Conservation (phyloP, 1,140 invertebrate species). For the Orchestia grillus region DNA sequence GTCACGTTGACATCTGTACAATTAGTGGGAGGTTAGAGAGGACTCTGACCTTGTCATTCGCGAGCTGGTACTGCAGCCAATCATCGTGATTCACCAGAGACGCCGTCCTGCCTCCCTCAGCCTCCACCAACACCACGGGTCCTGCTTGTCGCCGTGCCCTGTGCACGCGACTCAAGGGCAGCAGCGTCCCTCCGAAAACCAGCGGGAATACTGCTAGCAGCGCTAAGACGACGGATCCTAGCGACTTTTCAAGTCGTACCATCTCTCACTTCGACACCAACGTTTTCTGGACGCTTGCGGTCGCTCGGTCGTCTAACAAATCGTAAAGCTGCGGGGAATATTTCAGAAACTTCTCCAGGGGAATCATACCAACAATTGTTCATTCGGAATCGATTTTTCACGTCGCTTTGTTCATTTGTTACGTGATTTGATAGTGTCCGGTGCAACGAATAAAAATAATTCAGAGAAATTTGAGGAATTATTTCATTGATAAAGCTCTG, state of each 20-base stretch:
- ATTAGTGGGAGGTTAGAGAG: not conserved
- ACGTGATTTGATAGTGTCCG: not conserved
- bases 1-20: not conserved
- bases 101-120: conserved; percentile 3
- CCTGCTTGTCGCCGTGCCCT: not conserved
- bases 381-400: not conserved
- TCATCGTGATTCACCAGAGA: conserved; percentile 21
- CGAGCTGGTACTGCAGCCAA: not conserved
- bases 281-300: not conserved
- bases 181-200: not conserved
- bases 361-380: not conserved
- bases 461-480: not conserved
- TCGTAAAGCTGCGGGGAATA: not conserved
- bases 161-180: not conserved
- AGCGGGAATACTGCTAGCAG: not conserved
- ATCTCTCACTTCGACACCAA: conserved; percentile 6
- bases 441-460: not conserved
- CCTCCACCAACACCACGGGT: conserved; percentile 11
- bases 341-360: not conserved
- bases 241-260: not conserved
- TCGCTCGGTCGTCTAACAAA: not conserved
- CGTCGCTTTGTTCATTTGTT: not conserved
- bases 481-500: not conserved
- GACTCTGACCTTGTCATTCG: conserved; percentile 3
- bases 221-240: not conserved